Base-by-base conservation (phyloP, 2,888 invertebrate genomes). In the Hypercompe scribonia region DNA sequence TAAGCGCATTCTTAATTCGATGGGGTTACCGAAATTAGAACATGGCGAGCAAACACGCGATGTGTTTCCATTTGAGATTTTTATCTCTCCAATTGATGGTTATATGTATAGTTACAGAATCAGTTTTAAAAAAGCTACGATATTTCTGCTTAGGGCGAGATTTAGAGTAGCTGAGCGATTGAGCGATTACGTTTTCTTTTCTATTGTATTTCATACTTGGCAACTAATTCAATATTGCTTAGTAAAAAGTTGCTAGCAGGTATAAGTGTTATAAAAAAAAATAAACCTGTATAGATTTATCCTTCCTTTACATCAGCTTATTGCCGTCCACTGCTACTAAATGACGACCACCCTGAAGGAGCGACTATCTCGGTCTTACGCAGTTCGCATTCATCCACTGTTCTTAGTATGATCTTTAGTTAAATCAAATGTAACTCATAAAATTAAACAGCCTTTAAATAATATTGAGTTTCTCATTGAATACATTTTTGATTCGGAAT, bases 61-160 rank as follows among this genome's bases (percentile, higher is more conserved):
- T 89, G 91, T 90, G 90, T 90, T 90, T 91, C 87, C 87, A 85
- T 89, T 87, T 86, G 82, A 92, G 94, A 94, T 94, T 86, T 85
- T 90, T 93, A 94, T 94, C 94, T 93, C 91, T 89, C 90, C 94
- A 93, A 94, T 94, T 92, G 93, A 92, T 93, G 92, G 93, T 92
- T 93, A 91, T 93, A 91, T 28, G 58, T 18, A 61, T 90, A 88
- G 91, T 92, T 91, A 91, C 90, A 90, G 90, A 93, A 91, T 90
- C 86, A 88, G 88, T 91, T 89, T 87, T 3, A 89, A 91, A 92
- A 90, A 90, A 88, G 88, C 15, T 31, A 89, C 88, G 85, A 87
- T 87, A 87, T 79, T 81, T 75, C 85, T 86, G 89, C 89, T 89
- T 90, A 81, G 79, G 76, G 50, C 67, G 74, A 72, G 70, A 77